Evolutionary conservation across 2,113 vertebrate species (phyloP), one percentile per base, ranked within the genome.

Genomic region (Spea multiplicata): DNA sequence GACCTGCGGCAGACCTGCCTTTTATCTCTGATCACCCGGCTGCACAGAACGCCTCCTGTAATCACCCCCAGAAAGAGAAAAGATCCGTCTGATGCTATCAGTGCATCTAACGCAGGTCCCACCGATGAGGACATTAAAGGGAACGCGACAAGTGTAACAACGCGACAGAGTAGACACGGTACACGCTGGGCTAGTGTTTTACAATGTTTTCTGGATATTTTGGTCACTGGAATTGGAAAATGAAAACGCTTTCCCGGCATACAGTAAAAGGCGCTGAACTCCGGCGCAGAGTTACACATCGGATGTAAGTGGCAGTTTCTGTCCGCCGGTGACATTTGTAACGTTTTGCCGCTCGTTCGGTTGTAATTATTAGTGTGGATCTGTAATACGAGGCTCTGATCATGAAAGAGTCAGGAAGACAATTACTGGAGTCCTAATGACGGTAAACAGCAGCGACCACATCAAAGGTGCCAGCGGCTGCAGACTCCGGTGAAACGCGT

Each of bases 381-480:
- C 13, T 30, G 50, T 16, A 5, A 14, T 78, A 71, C 65, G 49
- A 72, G 59, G 30, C 44, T 12, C 48, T 14, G 3, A 3, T 47
- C 53, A 78, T 72, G 48, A 72, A 66, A 78, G 69, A 62, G 8
- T 53, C 53, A 44, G 73, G 8, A 78, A 65, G 52, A 65, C 69
- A 55, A 70, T 70, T 70, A 70, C 67, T 50, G 5, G 14, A n/a
- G n/a, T 50, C 13, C 59, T 47, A 72, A 71, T 72, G 49, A 72
- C 68, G 9, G 17, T 16, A 66, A 66, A 52, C 48, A 52, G 16
- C 17, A 47, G 6, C 59, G 12, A 48, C 61, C 61, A 73, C 70
- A 79, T 79, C 70, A 73, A 79, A 57, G 69, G 13, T 59, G 30
- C 14, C 53, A 64, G 30, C 14, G n/a, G 5, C 14, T 17, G 8